These are phyloP conservation scores for Oncorhynchus clarkii DNA, from an alignment of 2,113 vertebrate genomes.

Conservation along the genomic window DNA sequence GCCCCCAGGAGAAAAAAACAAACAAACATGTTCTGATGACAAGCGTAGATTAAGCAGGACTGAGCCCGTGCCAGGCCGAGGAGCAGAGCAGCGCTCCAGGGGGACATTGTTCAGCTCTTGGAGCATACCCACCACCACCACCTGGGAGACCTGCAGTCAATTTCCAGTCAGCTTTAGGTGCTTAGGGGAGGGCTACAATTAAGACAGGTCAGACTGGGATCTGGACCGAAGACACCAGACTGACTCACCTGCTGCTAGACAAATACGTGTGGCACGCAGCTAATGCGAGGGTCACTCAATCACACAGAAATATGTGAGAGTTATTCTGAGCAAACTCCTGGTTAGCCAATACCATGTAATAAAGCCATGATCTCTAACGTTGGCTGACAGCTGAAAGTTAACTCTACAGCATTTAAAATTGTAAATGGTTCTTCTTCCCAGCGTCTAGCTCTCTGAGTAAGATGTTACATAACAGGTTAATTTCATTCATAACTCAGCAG, in stretches of 20 bases:
- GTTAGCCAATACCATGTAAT: not conserved
- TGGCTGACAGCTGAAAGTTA: not conserved
- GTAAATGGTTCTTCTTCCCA: not conserved
- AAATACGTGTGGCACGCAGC: not conserved
- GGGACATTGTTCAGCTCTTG: constrained; percentile 37
- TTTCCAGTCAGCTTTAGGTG: constrained; percentile 37
- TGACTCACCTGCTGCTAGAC: constrained; percentile 37
- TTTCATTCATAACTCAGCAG: not conserved
- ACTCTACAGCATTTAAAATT: not conserved
- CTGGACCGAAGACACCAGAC: constrained; percentile 20
- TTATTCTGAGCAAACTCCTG: not conserved
- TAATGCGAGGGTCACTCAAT: not conserved
- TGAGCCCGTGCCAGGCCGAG: not conserved
- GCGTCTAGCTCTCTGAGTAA: not conserved
- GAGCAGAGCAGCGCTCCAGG: constrained; percentile 2
- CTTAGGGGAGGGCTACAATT: constrained; percentile 25
- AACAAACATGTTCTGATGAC: constrained; percentile 25
- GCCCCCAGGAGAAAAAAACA: too few species aligned
- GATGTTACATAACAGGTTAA: not conserved
- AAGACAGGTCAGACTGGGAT: constrained; percentile 13
- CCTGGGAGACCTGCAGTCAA: constrained; percentile 54
- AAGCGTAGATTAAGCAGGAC: constrained; percentile 30
- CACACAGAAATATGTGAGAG: not conserved
- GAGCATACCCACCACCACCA: constrained; percentile 46
- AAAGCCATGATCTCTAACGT: not conserved